Conservation (phyloP, 35 echinoderm and acorn worm species). For the Diadema setosum region DNA sequence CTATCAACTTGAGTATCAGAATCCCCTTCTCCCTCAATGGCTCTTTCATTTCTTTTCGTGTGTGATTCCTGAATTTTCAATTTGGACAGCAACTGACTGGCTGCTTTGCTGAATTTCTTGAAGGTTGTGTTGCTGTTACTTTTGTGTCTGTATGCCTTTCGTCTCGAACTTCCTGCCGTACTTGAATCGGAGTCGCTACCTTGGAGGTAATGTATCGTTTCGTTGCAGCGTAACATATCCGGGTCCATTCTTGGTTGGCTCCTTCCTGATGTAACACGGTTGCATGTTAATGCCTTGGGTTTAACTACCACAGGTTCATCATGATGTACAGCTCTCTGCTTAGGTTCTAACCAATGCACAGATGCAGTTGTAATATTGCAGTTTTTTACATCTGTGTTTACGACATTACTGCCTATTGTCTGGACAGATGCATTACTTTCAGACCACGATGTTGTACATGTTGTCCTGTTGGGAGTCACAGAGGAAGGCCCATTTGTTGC, state of each 20-base stretch:
- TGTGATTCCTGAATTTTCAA: not conserved
- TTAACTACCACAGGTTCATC: not conserved
- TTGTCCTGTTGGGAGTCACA: not conserved
- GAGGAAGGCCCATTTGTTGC: too few relatives aligned
- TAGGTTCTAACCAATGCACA: constrained; percentile 13
- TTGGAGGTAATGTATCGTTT: constrained; percentile 10
- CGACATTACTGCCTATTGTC: not conserved
- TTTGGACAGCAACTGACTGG: not conserved
- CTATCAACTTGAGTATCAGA: not conserved
- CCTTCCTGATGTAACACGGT: not conserved
- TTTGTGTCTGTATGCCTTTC: not conserved
- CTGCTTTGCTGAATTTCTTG: not conserved
- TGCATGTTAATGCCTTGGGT: not conserved
- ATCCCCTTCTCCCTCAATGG: not conserved
- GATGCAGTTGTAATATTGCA: not conserved
- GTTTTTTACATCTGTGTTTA: not conserved
- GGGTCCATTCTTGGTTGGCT: not conserved
- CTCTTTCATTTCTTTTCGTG: not conserved
- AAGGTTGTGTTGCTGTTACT: not conserved
- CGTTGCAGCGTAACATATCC: not conserved
- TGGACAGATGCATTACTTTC: not conserved
- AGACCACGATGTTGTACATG: not conserved
- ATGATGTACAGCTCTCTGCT: not conserved
- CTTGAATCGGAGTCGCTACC: not conserved
- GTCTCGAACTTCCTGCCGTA: not conserved